These are phyloP conservation scores for Hippocampus kuda DNA, from an alignment of 2,797 vertebrate genomes.

Conservation along the genomic window DNA sequence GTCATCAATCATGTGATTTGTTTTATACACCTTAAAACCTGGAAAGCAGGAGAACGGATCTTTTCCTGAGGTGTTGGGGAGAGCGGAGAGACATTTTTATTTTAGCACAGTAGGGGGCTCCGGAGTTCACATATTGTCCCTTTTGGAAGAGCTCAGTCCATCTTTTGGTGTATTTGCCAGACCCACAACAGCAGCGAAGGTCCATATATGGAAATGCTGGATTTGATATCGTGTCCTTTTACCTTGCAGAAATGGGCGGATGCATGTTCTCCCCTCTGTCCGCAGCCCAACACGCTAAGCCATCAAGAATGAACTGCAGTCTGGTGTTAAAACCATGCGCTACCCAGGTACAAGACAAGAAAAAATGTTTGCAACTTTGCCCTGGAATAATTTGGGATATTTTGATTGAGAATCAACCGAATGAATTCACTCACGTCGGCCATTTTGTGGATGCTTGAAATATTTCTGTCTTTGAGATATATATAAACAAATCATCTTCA, in stretches of 20 bases:
- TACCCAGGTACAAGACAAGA: constrained; percentile 67
- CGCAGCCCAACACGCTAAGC: constrained; percentile 60
- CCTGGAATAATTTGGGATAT: constrained; percentile 56
- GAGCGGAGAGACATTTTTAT: constrained; percentile 23
- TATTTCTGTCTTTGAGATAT: background rate
- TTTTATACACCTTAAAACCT: background rate
- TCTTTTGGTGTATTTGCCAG: constrained; percentile 43
- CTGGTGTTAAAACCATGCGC: constrained; percentile 81
- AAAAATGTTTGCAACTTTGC: constrained; percentile 81
- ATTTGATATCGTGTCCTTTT: constrained; percentile 99
- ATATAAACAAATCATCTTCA: background rate
- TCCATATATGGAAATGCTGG: constrained; percentile 99
- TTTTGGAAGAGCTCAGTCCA: constrained; percentile 26
- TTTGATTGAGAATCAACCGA: constrained; percentile 26
- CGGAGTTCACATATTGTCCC: constrained; percentile 62
- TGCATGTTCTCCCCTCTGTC: constrained; percentile 65
- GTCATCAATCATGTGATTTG: constrained; percentile 8
- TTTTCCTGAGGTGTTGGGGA: too few species aligned
- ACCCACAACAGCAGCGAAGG: constrained; percentile 65
- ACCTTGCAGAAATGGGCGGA: constrained; percentile 96
- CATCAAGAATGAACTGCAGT: constrained; percentile 86
- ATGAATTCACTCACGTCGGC: background rate
- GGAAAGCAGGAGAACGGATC: constrained; percentile 4
- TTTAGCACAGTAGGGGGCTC: constrained; percentile 79
- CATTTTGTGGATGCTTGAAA: background rate